phyloP scores from a whole-genome alignment of 92 coral and sea anemone species.

The Meandrina meandrites region DNA sequence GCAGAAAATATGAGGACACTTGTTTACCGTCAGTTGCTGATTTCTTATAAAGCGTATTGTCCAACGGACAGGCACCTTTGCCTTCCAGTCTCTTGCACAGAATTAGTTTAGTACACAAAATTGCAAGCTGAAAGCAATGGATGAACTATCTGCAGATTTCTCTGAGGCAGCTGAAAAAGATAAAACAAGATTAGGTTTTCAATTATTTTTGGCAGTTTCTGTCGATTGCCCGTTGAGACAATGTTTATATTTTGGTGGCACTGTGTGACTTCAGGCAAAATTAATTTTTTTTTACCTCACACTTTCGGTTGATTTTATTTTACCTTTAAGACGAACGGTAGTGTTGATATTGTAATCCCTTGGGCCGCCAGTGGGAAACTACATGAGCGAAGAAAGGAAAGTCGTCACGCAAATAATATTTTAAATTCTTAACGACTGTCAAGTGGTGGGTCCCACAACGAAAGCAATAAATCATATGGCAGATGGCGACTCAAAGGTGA shows the following conservation, averaged over 20 bases:
- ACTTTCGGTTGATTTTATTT: background rate
- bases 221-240: background rate
- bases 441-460: background rate
- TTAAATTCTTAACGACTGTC: background rate
- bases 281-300: background rate
- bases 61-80: background rate
- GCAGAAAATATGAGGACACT: background rate
- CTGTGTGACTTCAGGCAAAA: background rate
- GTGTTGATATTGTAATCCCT: background rate
- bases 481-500: background rate
- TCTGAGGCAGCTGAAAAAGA: background rate
- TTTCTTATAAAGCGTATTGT: background rate
- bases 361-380: background rate
- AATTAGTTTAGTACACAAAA: background rate
- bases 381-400: background rate
- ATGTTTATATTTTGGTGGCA: background rate
- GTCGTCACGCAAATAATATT: background rate
- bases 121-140: background rate
- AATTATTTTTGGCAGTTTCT: background rate
- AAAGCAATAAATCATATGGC: background rate
- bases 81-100: background rate
- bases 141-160: background rate
- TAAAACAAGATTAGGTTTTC: background rate
- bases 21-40: background rate
- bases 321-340: background rate